Base-by-base conservation (phyloP, 2,113 vertebrate genomes). In the Labeo catla region DNA sequence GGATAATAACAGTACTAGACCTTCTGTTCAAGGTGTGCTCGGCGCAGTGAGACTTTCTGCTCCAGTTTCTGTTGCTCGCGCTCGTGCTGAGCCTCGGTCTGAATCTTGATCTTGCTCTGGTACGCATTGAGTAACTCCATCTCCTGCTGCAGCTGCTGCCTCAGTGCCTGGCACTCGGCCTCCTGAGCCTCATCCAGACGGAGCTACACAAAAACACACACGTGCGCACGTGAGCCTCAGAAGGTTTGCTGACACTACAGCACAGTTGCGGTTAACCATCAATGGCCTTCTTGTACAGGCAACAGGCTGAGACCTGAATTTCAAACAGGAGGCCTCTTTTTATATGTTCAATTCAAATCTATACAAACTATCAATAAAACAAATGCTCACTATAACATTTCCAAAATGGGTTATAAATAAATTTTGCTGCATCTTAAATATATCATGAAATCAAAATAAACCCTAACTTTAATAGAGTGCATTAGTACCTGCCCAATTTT, bases 61-160 rank as follows among this genome's bases (percentile, higher is more conserved):
- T 99, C 97, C 90, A 99, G 95, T 93, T 99, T 99, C 95, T 99
- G 98, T 93, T 96, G 97, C 90, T 99, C 98, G 0, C 98, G 95
- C 90, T 99, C 97, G 1, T 99, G 98, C 94, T 99, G 98, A 19
- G 98, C 97, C 96, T 99, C 98, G 36, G 98, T 99, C 92, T 99
- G 98, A 97, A 98, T 99, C 95, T 99, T 99, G 93, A 99, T 99
- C 95, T 99, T 99, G 95, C 98, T 99, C 97, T 99, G 98, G 94
- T 99, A 99, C 68, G 98, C 98, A 11, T 98, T 98, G 92, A 99
- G 97, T 91, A 99, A 97, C 96, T 99, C 98, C 98, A 99, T 98
- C 95, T 99, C 98, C 94, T 99, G 98, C 95, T 99, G 97, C 93
- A 99, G 97, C 94, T 99, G 98, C 93, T 98, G 96, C 95, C 97